A percentile compares a stretch with the other conserved stretches of the same genome.
Evolutionary conservation across 2,888 invertebrate species (phyloP).

Genomic region (Apamea anceps): DNA sequence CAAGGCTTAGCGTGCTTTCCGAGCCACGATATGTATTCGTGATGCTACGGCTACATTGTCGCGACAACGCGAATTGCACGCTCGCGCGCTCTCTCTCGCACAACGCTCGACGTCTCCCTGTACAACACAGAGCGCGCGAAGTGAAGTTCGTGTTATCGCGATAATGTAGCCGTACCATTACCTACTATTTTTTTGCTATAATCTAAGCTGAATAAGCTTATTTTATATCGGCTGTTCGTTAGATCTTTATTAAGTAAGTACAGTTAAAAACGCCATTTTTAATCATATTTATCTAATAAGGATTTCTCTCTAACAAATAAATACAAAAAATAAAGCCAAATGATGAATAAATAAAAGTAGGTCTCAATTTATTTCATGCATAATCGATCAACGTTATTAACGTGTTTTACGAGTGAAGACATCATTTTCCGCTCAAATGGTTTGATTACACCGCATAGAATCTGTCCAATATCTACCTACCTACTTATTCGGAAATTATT

Average conservation of each 20-base stretch:
- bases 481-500: constrained; percentile 26
- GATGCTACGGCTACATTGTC: too few species aligned
- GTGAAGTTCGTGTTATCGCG: too few species aligned
- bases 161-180: too few species aligned
- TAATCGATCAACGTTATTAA: constrained; percentile 33
- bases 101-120: too few species aligned
- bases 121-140: too few species aligned
- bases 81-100: too few species aligned
- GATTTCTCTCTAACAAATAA: neutral
- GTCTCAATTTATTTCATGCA: constrained; percentile 14
- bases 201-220: neutral
- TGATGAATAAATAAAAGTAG: neutral
- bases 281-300: neutral
- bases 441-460: constrained; percentile 49
- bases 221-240: neutral
- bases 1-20: too few species aligned
- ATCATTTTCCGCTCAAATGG: constrained; percentile 58
- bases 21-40: neutral
- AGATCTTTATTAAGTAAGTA: neutral
- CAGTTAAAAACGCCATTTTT: neutral
- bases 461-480: constrained; percentile 19
- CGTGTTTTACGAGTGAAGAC: constrained; percentile 30
- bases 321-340: neutral
- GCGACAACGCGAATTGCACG: too few species aligned
- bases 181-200: neutral